A percentile compares a stretch with the other conserved stretches of the same genome.
phyloP scores from a whole-genome alignment of 2,888 invertebrate genomes.

The Adineta ricciae region DNA sequence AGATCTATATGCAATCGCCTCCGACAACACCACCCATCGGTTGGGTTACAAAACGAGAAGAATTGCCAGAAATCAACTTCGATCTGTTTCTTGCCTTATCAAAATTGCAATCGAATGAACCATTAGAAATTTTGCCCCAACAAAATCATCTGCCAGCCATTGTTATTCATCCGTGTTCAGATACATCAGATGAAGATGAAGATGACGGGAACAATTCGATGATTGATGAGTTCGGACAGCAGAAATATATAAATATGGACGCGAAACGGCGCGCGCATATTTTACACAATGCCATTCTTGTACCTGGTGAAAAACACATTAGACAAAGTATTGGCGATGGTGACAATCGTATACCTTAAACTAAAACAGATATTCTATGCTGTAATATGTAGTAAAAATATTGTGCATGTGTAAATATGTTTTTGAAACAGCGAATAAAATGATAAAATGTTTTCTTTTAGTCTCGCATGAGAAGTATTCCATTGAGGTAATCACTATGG shows the following conservation, averaged over 20 bases:
- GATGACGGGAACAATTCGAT: neutral
- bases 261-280: neutral
- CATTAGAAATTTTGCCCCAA: neutral
- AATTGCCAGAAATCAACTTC: neutral
- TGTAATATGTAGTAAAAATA: too few relatives aligned
- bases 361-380: neutral
- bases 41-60: neutral
- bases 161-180: constrained; percentile 14
- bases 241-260: neutral
- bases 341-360: neutral
- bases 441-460: too few relatives aligned
- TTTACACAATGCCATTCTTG: neutral
- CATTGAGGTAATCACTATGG: too few relatives aligned
- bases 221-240: neutral
- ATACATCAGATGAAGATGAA: neutral
- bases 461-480: too few relatives aligned
- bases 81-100: neutral
- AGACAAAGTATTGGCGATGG: neutral
- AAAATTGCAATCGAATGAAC: neutral
- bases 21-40: neutral
- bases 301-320: neutral
- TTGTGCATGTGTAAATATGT: too few relatives aligned
- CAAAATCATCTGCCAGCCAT: neutral
- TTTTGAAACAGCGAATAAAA: too few relatives aligned
- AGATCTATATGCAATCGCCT: neutral